Evolutionary conservation across 2,113 vertebrate species (phyloP).

Genomic region (Poecilia latipinna): DNA sequence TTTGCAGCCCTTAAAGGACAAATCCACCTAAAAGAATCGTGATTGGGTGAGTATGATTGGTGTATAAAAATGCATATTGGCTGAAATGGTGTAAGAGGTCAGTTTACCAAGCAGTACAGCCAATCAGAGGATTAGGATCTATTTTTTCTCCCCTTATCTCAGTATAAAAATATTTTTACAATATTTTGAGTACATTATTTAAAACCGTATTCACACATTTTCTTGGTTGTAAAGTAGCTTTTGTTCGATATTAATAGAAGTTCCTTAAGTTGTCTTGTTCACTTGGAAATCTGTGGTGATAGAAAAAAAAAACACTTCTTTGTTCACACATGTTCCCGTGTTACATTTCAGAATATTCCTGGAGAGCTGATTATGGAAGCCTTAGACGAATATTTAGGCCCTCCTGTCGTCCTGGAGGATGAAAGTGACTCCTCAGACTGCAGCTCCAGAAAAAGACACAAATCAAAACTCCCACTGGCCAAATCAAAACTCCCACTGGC

Average conservation of each 20-base stretch:
- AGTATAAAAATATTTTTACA: neutral
- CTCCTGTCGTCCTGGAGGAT: neutral
- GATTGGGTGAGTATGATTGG: too few relatives aligned
- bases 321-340: slow-evolving; percentile 3
- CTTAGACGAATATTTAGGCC: slow-evolving; percentile 24
- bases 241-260: neutral
- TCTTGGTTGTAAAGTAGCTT: neutral
- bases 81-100: too few relatives aligned
- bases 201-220: neutral
- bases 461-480: slow-evolving; percentile 4
- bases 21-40: too few relatives aligned
- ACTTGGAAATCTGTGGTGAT: neutral
- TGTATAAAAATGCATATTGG: too few relatives aligned
- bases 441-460: neutral
- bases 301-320: neutral
- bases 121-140: neutral
- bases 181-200: neutral
- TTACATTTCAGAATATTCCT: neutral
- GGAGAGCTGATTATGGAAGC: slow-evolving; percentile 64
- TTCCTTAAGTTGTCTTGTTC: neutral
- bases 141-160: neutral
- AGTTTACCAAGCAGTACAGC: neutral
- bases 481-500: slow-evolving; percentile 19
- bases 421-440: slow-evolving; percentile 11
- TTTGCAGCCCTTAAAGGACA: too few relatives aligned